Evolutionary conservation across 2,113 vertebrate genomes (phyloP).

Genomic region (Dromiciops gliroides): DNA sequence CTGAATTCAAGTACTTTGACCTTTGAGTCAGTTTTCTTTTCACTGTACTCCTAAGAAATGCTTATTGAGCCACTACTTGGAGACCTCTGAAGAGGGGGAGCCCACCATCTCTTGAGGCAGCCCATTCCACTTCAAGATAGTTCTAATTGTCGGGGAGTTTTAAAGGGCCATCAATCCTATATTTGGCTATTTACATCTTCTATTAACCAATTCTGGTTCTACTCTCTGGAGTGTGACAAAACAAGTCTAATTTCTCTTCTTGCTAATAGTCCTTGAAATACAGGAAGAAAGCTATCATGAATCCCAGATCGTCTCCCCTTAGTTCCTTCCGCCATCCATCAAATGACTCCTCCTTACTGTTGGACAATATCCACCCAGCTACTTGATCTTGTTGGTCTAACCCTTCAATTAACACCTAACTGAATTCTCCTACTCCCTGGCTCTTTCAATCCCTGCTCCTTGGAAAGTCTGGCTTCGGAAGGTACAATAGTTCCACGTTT

Average conservation of each 20-base stretch:
- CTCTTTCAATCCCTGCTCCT: background rate
- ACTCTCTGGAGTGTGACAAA: background rate
- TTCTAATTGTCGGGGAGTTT: background rate
- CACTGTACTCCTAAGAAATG: background rate
- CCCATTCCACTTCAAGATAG: background rate
- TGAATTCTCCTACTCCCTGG: background rate
- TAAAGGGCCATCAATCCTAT: background rate
- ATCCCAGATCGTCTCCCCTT: no score
- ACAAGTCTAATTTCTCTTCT: background rate
- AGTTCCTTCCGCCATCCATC: background rate
- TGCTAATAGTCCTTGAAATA: background rate
- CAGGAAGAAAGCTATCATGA: background rate
- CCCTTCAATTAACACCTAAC: background rate
- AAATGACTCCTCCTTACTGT: conserved; percentile 14
- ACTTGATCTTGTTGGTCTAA: background rate
- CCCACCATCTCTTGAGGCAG: background rate
- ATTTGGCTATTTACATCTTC: background rate
- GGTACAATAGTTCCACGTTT: background rate
- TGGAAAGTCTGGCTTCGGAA: conserved; percentile 20
- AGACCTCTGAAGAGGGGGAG: background rate
- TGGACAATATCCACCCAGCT: conserved; percentile 43
- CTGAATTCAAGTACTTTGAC: background rate
- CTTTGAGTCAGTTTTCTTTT: background rate
- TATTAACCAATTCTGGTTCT: background rate
- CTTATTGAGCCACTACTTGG: background rate